Evolutionary conservation across 2,797 vertebrate species (phyloP).

Genomic region (Ibycter americanus): DNA sequence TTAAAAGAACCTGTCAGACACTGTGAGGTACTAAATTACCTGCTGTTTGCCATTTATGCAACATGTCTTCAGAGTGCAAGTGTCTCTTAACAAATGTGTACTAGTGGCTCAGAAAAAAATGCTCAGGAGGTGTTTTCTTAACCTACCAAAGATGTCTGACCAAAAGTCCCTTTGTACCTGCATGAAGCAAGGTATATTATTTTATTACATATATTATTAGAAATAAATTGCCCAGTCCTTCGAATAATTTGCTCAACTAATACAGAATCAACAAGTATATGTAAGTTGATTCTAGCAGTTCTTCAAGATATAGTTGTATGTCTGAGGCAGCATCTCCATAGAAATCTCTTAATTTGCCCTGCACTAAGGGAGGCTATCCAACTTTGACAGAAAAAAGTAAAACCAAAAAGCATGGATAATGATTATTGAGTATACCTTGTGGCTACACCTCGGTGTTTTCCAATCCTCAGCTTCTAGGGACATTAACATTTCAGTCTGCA

Average conservation of each 20-base stretch:
- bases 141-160: not conserved
- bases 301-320: not conserved
- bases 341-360: not conserved
- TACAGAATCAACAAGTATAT: not conserved
- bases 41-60: not conserved
- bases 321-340: not conserved
- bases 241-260: not conserved
- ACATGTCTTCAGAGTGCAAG: not conserved
- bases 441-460: not conserved
- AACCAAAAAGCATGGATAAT: not conserved
- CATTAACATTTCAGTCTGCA: not conserved
- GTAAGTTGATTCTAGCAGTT: not conserved
- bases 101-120: not conserved
- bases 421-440: not conserved
- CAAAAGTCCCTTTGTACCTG: not conserved
- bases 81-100: not conserved
- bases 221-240: not conserved
- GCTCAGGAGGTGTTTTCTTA: not conserved
- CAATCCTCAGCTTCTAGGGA: not conserved
- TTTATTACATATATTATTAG: not conserved
- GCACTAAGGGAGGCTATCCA: not conserved
- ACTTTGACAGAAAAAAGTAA: not conserved
- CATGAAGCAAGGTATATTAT: not conserved
- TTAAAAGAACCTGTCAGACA: not conserved
- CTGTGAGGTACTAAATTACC: not conserved